Conservation (phyloP, 2,888 invertebrate genomes). For the Limnephilus auricula region DNA sequence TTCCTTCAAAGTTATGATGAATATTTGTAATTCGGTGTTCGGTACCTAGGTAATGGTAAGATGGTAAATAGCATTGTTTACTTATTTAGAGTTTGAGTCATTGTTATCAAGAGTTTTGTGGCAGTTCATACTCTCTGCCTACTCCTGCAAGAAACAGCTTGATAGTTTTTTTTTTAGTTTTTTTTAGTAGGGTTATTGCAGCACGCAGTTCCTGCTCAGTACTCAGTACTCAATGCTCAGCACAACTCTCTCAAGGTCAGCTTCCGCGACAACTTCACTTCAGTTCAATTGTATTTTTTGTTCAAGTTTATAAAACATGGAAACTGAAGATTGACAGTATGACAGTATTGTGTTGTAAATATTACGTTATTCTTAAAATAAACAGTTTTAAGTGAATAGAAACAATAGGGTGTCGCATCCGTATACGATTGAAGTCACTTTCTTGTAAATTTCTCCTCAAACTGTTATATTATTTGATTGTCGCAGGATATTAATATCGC, state of each 20-base stretch:
- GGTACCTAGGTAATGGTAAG: too few species aligned
- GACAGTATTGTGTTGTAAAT: constrained; percentile 58
- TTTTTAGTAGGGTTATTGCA: background rate
- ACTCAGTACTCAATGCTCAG: background rate
- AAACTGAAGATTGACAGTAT: constrained; percentile 51
- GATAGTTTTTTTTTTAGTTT: too few species aligned
- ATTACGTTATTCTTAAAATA: constrained; percentile 35
- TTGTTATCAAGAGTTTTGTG: too few species aligned
- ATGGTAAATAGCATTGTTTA: too few species aligned
- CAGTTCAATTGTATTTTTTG: constrained; percentile 34
- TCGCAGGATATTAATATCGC: constrained; percentile 23
- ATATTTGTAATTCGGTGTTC: too few species aligned
- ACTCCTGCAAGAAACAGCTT: too few species aligned
- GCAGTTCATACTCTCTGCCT: too few species aligned
- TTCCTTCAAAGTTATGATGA: too few species aligned
- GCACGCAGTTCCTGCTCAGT: background rate
- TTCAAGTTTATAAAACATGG: constrained; percentile 54
- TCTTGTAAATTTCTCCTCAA: background rate
- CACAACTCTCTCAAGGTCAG: background rate
- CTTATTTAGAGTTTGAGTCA: too few species aligned
- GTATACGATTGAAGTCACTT: constrained; percentile 8
- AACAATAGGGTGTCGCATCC: background rate
- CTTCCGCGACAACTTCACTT: constrained; percentile 41
- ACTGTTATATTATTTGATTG: constrained; percentile 6
- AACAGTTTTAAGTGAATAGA: constrained; percentile 18